A percentile compares a stretch with the other conserved stretches of the same genome.
phyloP scores from a whole-genome alignment of 2,797 vertebrate genomes.

The Sarcoramphus papa region DNA sequence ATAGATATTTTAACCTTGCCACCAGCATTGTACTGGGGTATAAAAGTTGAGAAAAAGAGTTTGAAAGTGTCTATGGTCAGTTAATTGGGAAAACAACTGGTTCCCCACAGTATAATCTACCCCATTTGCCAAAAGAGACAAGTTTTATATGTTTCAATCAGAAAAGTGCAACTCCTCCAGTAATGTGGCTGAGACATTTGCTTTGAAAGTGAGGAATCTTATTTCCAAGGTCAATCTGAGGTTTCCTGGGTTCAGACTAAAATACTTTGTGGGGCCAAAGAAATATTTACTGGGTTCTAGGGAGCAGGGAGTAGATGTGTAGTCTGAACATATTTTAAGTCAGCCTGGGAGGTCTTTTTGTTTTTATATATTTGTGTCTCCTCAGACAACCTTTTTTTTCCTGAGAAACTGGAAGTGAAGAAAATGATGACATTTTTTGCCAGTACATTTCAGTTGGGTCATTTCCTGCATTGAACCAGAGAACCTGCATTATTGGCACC shows the following conservation, averaged over 20 bases:
- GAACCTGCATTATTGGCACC: neutral
- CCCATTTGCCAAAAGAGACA: slow-evolving; percentile 11
- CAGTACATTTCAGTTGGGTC: neutral
- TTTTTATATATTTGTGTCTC: slow-evolving; percentile 39
- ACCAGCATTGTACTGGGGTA: neutral
- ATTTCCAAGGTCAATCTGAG: slow-evolving; percentile 54
- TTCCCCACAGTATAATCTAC: neutral
- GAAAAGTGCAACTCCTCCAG: slow-evolving; percentile 22
- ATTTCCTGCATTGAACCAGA: neutral
- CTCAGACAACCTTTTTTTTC: neutral
- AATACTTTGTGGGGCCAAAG: slow-evolving; percentile 27
- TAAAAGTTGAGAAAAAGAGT: neutral
- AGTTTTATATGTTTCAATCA: slow-evolving; percentile 18
- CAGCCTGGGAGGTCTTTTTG: slow-evolving; percentile 55
- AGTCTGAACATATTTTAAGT: slow-evolving; percentile 48
- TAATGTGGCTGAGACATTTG: slow-evolving; percentile 20
- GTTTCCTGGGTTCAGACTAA: slow-evolving; percentile 52
- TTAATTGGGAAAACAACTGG: slow-evolving; percentile 22
- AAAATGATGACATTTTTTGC: neutral
- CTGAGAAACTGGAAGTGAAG: neutral
- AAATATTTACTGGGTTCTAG: slow-evolving; percentile 52
- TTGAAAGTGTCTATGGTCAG: neutral
- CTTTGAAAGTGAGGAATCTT: slow-evolving; percentile 49
- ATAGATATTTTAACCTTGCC: slow-evolving; percentile 1
- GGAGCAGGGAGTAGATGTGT: slow-evolving; percentile 46